Conservation (phyloP, 2,113 vertebrate species). For the Scomber scombrus region DNA sequence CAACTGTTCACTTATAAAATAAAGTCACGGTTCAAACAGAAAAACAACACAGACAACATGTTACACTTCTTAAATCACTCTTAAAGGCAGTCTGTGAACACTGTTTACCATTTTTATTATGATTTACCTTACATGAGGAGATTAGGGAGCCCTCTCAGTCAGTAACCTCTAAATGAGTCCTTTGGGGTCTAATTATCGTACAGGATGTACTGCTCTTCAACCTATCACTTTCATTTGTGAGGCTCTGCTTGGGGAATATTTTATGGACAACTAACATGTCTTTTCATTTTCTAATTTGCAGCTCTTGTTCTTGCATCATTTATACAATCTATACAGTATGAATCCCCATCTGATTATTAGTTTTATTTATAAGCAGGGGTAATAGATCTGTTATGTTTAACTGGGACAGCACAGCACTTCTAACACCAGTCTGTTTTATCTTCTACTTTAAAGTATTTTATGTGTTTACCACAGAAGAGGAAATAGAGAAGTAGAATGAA, state of each 20-base stretch:
- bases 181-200: constrained; percentile 70
- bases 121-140: constrained; percentile 37
- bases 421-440: constrained; percentile 12
- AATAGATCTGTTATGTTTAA: constrained; percentile 39
- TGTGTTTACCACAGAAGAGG: constrained; percentile 21
- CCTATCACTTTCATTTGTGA: constrained; percentile 3
- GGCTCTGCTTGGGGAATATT: constrained; percentile 9
- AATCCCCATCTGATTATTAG: constrained; percentile 37
- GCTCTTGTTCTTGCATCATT: constrained; percentile 42
- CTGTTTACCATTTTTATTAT: constrained; percentile 46
- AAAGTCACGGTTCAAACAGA: too few relatives aligned
- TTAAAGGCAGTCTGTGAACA: constrained; percentile 23
- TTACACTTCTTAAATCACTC: constrained; percentile 38
- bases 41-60: not conserved
- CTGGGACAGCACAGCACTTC: constrained; percentile 13
- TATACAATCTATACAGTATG: constrained; percentile 40
- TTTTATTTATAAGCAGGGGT: constrained; percentile 40
- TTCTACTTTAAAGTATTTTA: constrained; percentile 24
- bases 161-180: constrained; percentile 45
- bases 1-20: too few relatives aligned
- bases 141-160: constrained; percentile 22
- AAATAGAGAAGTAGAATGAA: constrained; percentile 26
- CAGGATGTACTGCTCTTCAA: constrained; percentile 29
- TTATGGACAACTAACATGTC: not conserved
- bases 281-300: constrained; percentile 45